phyloP scores from a whole-genome alignment of 2,113 vertebrate genomes.

The Chaetodon trifascialis region DNA sequence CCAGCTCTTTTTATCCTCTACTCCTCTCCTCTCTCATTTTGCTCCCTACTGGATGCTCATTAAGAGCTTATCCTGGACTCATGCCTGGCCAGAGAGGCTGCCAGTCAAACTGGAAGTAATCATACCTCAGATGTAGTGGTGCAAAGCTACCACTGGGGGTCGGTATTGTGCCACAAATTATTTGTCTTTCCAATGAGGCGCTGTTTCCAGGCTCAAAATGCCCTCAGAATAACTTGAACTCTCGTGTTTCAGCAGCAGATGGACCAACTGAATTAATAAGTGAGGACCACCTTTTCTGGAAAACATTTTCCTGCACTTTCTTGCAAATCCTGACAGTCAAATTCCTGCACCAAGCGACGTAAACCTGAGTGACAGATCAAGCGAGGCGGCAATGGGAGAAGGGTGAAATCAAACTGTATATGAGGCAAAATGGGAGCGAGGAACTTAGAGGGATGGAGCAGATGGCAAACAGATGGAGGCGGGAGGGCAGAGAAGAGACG shows the following conservation, averaged over 20 bases:
- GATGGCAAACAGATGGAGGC: slow-evolving; percentile 78
- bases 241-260: background rate
- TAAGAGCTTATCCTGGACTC: slow-evolving; percentile 65
- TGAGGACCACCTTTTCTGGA: background rate
- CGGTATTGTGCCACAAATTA: slow-evolving; percentile 32
- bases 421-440: slow-evolving; percentile 26
- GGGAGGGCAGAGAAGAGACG: slow-evolving; percentile 52
- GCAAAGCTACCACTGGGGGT: slow-evolving; percentile 41
- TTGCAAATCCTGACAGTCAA: slow-evolving; percentile 2
- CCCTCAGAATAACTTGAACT: slow-evolving; percentile 1
- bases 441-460: slow-evolving; percentile 57
- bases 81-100: slow-evolving; percentile 49
- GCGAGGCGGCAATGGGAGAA: background rate
- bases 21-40: slow-evolving; percentile 57
- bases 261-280: background rate
- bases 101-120: slow-evolving; percentile 43
- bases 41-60: slow-evolving; percentile 62
- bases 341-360: background rate
- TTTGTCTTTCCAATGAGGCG: background rate
- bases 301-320: background rate
- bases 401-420: slow-evolving; percentile 37
- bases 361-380: slow-evolving; percentile 20
- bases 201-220: background rate
- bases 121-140: slow-evolving; percentile 14
- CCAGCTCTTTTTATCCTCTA: slow-evolving; percentile 14